Conservation (phyloP, 2,113 vertebrate genomes). For the Gymnobelideus leadbeateri region DNA sequence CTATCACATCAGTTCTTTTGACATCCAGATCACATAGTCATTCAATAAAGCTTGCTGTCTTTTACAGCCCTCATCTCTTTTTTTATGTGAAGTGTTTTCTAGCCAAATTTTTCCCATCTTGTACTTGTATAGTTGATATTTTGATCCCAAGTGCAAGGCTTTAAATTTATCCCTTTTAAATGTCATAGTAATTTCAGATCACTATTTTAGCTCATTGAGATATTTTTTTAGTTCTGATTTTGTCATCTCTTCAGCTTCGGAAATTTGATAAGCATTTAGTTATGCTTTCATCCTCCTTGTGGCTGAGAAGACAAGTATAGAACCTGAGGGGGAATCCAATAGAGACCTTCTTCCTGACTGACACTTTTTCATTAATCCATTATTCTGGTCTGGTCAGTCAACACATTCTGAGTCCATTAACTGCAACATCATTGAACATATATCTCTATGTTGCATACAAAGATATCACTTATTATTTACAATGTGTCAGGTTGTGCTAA, state of each 20-base stretch:
- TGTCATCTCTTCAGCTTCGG: not conserved
- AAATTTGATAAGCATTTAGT: not conserved
- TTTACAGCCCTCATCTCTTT: not conserved
- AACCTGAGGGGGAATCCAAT: not conserved
- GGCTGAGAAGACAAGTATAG: not conserved
- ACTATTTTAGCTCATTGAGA: not conserved
- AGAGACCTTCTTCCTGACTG: not conserved
- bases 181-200: not conserved
- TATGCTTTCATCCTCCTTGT: not conserved
- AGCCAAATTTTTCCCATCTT: not conserved
- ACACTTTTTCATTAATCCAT: not conserved
- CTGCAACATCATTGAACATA: not conserved
- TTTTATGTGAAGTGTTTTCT: not conserved
- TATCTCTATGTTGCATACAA: not conserved
- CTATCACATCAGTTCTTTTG: not conserved
- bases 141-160: not conserved
- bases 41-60: not conserved
- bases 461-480: not conserved
- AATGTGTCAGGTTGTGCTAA: not conserved
- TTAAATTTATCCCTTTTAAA: not conserved
- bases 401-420: not conserved
- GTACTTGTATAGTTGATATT: not conserved
- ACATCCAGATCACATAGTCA: not conserved
- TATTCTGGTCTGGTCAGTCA: not conserved
- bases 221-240: not conserved